Percentiles rank a stretch among this genome's conserved stretches.
These are phyloP conservation scores for Siniperca obscura DNA, from an alignment of 2,797 vertebrate genomes.

Conservation along the genomic window DNA sequence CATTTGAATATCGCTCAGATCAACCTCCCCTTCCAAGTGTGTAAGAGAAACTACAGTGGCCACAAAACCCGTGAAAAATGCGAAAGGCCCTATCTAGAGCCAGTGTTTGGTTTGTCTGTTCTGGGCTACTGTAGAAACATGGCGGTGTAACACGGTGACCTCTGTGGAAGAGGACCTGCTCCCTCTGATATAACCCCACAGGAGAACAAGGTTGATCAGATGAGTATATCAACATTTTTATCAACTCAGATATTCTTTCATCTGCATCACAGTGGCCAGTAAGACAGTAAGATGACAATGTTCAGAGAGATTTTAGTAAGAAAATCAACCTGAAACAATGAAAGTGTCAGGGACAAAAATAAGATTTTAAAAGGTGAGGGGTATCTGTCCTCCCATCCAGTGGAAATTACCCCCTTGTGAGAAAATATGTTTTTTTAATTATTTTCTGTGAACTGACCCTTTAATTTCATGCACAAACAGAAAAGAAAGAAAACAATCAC, in stretches of 20 bases:
- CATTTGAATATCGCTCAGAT: no score
- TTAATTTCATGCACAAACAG: slow-evolving; percentile 54
- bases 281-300: not conserved
- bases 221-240: not conserved
- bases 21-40: no score
- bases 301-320: not conserved
- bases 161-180: no score
- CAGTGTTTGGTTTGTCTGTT: no score
- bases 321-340: not conserved
- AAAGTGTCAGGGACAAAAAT: not conserved
- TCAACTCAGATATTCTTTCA: not conserved
- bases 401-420: not conserved
- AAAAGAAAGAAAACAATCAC: slow-evolving; percentile 54
- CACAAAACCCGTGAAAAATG: no score
- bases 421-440: not conserved
- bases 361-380: not conserved
- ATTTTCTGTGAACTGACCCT: slow-evolving; percentile 22
- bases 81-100: no score
- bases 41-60: no score
- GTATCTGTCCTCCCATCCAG: not conserved
- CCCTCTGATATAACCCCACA: no score
- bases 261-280: not conserved
- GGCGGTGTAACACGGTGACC: no score
- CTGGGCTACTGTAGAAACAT: no score
- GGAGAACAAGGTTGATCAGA: no score